phyloP scores from a whole-genome alignment of 2,888 invertebrate species.

The Drosophila meridiana region DNA sequence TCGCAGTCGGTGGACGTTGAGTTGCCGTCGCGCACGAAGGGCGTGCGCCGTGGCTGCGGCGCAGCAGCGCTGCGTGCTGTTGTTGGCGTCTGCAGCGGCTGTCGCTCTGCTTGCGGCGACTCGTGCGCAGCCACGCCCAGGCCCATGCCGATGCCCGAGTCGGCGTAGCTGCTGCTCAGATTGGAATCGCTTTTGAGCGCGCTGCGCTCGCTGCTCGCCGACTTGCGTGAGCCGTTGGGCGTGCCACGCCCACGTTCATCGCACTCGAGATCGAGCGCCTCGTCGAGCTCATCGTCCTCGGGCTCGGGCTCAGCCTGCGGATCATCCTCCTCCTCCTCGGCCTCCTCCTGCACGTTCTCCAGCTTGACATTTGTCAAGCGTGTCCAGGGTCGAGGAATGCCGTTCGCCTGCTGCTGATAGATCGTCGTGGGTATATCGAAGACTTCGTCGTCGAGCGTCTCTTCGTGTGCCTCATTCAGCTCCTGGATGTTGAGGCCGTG shows the following conservation, averaged over 20 bases:
- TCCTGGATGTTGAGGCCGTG: constrained; percentile 64
- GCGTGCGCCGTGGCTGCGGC: constrained; percentile 47
- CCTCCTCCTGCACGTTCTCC: constrained; percentile 81
- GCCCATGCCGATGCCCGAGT: constrained; percentile 80
- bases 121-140: constrained; percentile 1
- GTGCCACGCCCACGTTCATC: constrained; percentile 49
- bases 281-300: constrained; percentile 61
- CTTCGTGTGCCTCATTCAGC: constrained; percentile 69
- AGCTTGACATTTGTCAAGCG: constrained; percentile 76
- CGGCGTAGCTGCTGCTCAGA: constrained; percentile 82
- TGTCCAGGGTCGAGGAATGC: constrained; percentile 58
- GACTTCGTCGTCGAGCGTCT: constrained; percentile 70
- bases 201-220: constrained; percentile 71
- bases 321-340: constrained; percentile 56
- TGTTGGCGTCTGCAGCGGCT: constrained; percentile 33
- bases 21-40: constrained; percentile 82
- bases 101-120: not conserved
- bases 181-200: constrained; percentile 82
- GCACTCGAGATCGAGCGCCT: constrained; percentile 59
- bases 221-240: constrained; percentile 58
- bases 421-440: constrained; percentile 73
- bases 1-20: constrained; percentile 79
- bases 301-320: constrained; percentile 44
- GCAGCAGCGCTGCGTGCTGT: constrained; percentile 47
- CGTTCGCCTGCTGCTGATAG: constrained; percentile 64